Percentiles rank a stretch among this genome's conserved stretches.
phyloP scores from a whole-genome alignment of 2,797 vertebrate species.

The Argya squamiceps region DNA sequence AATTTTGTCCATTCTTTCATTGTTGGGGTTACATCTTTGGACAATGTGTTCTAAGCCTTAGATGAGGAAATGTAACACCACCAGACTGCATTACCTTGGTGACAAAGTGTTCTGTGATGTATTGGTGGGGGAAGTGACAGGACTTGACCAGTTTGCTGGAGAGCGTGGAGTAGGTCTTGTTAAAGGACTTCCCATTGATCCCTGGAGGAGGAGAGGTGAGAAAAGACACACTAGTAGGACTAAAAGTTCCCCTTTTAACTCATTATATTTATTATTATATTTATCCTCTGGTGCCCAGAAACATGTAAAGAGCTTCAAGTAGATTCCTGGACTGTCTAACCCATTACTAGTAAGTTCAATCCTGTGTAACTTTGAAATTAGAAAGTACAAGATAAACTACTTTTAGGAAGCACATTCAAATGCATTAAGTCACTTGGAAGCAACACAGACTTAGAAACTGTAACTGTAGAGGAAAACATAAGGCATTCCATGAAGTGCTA shows the following conservation, averaged over 20 bases:
- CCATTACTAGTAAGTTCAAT: neutral
- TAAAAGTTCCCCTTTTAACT: neutral
- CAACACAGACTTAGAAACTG: neutral
- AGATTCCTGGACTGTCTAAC: neutral
- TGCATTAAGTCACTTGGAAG: neutral
- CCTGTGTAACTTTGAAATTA: neutral
- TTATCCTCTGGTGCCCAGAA: neutral
- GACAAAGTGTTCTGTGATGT: constrained; percentile 92
- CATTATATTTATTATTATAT: neutral
- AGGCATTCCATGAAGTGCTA: neutral
- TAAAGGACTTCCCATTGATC: constrained; percentile 88
- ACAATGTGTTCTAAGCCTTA: neutral
- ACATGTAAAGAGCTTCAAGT: neutral
- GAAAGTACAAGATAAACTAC: neutral
- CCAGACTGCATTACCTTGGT: constrained; percentile 84
- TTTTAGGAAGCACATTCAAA: neutral
- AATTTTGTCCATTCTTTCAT: neutral
- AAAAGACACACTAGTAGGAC: neutral
- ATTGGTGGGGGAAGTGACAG: constrained; percentile 94
- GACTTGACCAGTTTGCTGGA: constrained; percentile 94
- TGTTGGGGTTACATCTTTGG: neutral
- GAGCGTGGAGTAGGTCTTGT: constrained; percentile 90
- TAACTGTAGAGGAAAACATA: neutral
- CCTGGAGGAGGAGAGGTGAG: constrained; percentile 71
- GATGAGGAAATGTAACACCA: neutral